Conservation (phyloP, 1,140 invertebrate species). For the Grapholita molesta region DNA sequence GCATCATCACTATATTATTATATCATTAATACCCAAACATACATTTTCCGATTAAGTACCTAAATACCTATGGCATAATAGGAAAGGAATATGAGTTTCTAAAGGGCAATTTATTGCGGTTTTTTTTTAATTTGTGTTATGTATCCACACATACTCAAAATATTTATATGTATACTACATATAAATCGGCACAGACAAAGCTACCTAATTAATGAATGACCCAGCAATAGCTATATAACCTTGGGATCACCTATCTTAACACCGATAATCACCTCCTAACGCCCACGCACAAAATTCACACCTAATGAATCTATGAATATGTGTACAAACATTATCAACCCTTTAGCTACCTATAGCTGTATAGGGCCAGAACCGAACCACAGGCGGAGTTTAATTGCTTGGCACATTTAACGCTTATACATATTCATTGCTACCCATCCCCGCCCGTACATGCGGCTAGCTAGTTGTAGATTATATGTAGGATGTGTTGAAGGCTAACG, state of each 20-base stretch:
- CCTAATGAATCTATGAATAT: neutral
- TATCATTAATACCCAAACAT: too few relatives aligned
- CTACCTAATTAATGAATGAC: neutral
- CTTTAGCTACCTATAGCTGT: neutral
- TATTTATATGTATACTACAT: too few relatives aligned
- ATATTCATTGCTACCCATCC: constrained; percentile 65
- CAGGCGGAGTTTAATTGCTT: constrained; percentile 59
- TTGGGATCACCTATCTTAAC: neutral
- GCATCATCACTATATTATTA: too few relatives aligned
- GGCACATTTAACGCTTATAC: constrained; percentile 72
- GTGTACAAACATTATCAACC: neutral
- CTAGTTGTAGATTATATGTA: neutral
- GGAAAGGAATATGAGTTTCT: too few relatives aligned
- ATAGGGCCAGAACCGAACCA: constrained; percentile 13
- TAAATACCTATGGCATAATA: too few relatives aligned
- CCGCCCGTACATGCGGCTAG: constrained; percentile 21
- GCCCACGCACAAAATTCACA: neutral
- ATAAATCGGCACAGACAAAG: too few relatives aligned
- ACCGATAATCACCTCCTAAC: neutral
- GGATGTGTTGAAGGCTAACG: neutral
- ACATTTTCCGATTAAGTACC: too few relatives aligned
- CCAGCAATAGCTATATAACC: neutral
- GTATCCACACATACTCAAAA: too few relatives aligned
- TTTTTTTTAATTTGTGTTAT: too few relatives aligned
- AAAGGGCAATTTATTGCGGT: too few relatives aligned